These are phyloP conservation scores for Gadus macrocephalus DNA, from an alignment of 2,113 vertebrate genomes.

Conservation along the genomic window DNA sequence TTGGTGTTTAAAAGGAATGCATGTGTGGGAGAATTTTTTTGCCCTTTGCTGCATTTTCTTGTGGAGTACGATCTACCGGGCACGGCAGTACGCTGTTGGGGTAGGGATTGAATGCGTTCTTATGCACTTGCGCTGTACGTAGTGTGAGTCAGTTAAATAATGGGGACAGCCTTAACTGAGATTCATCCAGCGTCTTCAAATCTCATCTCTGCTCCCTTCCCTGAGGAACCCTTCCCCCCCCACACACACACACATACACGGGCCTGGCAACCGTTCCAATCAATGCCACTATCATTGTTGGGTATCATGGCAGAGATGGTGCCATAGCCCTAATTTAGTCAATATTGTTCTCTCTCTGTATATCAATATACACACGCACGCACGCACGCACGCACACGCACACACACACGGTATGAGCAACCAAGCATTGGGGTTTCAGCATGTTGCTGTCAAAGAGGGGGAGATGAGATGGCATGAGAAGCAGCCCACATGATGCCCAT, in stretches of 20 bases:
- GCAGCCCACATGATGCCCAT: conserved; percentile 39
- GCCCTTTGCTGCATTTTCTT: too few species aligned
- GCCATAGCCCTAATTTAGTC: conserved; percentile 32
- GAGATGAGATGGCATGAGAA: conserved; percentile 31
- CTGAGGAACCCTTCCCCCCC: background rate
- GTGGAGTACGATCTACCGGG: too few species aligned
- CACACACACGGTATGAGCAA: conserved; percentile 7
- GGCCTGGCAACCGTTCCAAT: conserved; percentile 11
- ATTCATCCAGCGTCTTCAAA: conserved; percentile 25
- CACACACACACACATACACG: conserved; percentile 7
- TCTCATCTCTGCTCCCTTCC: conserved; percentile 8
- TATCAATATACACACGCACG: background rate
- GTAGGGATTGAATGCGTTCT: too few species aligned
- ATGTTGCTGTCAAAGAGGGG: conserved; percentile 9
- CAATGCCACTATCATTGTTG: conserved; percentile 36
- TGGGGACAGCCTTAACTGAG: conserved; percentile 27
- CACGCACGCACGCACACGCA: background rate
- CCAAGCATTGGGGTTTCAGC: conserved; percentile 14
- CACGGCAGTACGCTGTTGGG: too few species aligned
- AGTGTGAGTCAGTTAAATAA: conserved; percentile 23
- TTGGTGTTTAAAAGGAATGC: too few species aligned
- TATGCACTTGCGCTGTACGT: conserved; percentile 7
- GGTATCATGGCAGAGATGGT: conserved; percentile 38
- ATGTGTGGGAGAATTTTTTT: too few species aligned
- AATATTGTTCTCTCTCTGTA: conserved; percentile 26